phyloP scores from a whole-genome alignment of 1,140 invertebrate species.

The Drosophila murphyi region DNA sequence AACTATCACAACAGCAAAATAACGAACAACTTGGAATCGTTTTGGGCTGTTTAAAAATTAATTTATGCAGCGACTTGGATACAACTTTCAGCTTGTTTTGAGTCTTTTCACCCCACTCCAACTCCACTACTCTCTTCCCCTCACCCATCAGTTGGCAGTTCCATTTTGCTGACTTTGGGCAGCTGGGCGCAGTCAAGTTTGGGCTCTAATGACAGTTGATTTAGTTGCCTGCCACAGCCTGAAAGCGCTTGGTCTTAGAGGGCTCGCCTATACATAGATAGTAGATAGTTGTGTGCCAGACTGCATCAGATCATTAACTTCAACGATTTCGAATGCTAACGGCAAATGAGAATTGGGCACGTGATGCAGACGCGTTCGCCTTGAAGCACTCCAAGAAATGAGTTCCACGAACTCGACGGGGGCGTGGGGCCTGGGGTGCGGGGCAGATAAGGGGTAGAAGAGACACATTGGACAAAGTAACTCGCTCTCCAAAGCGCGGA shows the following conservation, averaged over 20 bases:
- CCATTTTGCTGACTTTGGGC: slow-evolving; percentile 17
- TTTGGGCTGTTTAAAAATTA: slow-evolving; percentile 66
- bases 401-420: slow-evolving; percentile 5
- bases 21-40: slow-evolving; percentile 32
- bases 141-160: not conserved
- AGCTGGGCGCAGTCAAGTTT: slow-evolving; percentile 56
- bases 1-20: slow-evolving; percentile 47
- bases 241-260: slow-evolving; percentile 30
- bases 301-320: slow-evolving; percentile 79
- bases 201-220: slow-evolving; percentile 74
- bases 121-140: not conserved
- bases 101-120: too few relatives aligned
- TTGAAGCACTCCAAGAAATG: slow-evolving; percentile 59
- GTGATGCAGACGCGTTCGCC: slow-evolving; percentile 58
- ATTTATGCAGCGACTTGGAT: slow-evolving; percentile 68
- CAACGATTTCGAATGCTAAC: slow-evolving; percentile 72
- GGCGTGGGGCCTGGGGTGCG: not conserved
- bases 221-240: slow-evolving; percentile 50
- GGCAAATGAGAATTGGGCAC: slow-evolving; percentile 73
- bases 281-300: slow-evolving; percentile 67
- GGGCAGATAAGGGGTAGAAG: not conserved
- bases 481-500: not conserved
- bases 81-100: slow-evolving; percentile 25
- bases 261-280: too few relatives aligned
- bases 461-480: slow-evolving; percentile 35